Conservation (phyloP, 2,113 vertebrate species). For the Equus quagga region DNA sequence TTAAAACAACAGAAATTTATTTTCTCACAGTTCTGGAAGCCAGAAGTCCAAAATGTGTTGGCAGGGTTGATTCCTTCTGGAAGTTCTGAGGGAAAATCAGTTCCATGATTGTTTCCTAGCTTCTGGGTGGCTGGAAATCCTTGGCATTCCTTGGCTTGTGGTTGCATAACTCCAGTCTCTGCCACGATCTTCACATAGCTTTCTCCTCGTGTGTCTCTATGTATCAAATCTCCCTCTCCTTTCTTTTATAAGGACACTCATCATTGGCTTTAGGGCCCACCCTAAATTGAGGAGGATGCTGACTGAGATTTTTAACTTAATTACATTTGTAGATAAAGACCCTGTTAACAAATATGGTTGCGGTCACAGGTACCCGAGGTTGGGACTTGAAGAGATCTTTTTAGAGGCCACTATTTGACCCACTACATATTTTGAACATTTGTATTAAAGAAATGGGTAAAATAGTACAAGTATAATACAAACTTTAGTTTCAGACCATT, state of each 20-base stretch:
- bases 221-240: neutral
- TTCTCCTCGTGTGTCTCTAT: neutral
- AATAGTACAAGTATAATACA: neutral
- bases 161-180: neutral
- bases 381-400: neutral
- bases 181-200: fast-evolving
- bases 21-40: neutral
- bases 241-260: neutral
- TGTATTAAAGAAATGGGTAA: neutral
- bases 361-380: neutral
- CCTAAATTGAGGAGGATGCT: neutral
- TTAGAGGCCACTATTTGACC: neutral
- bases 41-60: neutral
- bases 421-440: neutral
- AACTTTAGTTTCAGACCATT: neutral
- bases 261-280: neutral
- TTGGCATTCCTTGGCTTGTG: neutral
- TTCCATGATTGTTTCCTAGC: neutral
- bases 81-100: neutral
- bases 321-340: neutral
- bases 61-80: neutral
- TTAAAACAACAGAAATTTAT: neutral
- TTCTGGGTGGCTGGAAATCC: neutral
- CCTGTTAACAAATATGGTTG: neutral
- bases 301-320: neutral